Evolutionary conservation across 2,888 invertebrate species (phyloP).

Genomic region (Ceratothoa steindachneri): DNA sequence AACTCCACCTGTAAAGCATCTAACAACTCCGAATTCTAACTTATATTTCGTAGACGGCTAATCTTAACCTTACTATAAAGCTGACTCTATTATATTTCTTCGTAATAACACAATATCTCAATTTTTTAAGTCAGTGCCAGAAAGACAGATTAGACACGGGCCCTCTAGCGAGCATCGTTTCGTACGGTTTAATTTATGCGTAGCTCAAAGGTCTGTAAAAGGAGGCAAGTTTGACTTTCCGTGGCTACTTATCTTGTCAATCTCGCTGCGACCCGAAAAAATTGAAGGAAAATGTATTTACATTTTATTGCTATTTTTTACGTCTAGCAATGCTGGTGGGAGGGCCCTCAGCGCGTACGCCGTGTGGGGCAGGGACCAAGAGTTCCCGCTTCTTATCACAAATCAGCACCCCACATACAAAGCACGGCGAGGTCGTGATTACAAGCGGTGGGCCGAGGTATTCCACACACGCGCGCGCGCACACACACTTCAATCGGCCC

Average conservation of each 20-base stretch:
- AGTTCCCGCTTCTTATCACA: neutral
- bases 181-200: neutral
- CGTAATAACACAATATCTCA: neutral
- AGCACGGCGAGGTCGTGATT: neutral
- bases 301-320: neutral
- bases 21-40: neutral
- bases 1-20: neutral
- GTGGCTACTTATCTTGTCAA: neutral
- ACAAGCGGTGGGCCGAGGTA: neutral
- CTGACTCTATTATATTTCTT: neutral
- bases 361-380: neutral
- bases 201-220: neutral
- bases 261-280: neutral
- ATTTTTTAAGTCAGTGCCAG: neutral
- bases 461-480: neutral
- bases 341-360: neutral
- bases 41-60: neutral
- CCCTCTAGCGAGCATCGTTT: neutral
- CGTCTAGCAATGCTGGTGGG: neutral
- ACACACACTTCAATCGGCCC: too few relatives aligned
- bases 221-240: neutral
- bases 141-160: neutral
- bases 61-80: neutral
- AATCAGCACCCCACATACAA: neutral
- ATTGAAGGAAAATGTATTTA: neutral